phyloP scores from a whole-genome alignment of 1,140 invertebrate species.

The Acromyrmex heyeri region DNA sequence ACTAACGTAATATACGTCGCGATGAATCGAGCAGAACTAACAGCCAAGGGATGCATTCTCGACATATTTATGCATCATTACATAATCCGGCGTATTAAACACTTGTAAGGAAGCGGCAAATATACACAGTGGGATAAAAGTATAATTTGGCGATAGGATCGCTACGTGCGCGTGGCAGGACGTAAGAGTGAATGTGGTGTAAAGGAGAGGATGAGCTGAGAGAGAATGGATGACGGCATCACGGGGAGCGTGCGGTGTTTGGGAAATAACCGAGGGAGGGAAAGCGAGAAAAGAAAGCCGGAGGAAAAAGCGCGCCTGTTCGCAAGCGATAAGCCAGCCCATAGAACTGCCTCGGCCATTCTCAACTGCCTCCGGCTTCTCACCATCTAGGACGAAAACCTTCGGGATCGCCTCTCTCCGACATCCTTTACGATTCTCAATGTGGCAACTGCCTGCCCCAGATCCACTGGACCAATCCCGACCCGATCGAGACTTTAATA shows the following conservation, averaged over 20 bases:
- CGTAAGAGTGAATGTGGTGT: conserved; percentile 20
- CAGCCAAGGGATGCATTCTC: background rate
- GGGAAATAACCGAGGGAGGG: conserved; percentile 37
- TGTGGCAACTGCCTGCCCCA: conserved; percentile 77
- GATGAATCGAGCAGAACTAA: background rate
- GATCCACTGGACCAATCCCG: conserved; percentile 77
- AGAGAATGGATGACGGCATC: conserved; percentile 66
- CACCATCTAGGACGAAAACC: conserved; percentile 65
- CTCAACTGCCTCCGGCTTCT: conserved; percentile 74
- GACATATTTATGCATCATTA: conserved; percentile 3
- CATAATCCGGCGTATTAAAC: conserved; percentile 46
- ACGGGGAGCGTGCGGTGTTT: conserved; percentile 24
- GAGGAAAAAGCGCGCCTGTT: conserved; percentile 80
- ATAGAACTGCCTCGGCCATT: conserved; percentile 79
- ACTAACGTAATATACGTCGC: conserved; percentile 1
- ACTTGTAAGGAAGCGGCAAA: conserved; percentile 12
- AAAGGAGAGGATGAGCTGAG: conserved; percentile 12
- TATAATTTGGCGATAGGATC: conserved; percentile 50
- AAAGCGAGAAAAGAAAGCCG: conserved; percentile 69
- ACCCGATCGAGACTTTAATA: conserved; percentile 80
- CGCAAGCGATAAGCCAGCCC: conserved; percentile 80
- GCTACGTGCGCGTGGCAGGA: conserved; percentile 37
- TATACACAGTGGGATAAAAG: conserved; percentile 39
- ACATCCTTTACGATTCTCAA: conserved; percentile 76
- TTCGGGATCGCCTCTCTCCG: conserved; percentile 71